Evolutionary conservation across 2,888 invertebrate species (phyloP).

Genomic region (Rhimphoctona megacephalus): DNA sequence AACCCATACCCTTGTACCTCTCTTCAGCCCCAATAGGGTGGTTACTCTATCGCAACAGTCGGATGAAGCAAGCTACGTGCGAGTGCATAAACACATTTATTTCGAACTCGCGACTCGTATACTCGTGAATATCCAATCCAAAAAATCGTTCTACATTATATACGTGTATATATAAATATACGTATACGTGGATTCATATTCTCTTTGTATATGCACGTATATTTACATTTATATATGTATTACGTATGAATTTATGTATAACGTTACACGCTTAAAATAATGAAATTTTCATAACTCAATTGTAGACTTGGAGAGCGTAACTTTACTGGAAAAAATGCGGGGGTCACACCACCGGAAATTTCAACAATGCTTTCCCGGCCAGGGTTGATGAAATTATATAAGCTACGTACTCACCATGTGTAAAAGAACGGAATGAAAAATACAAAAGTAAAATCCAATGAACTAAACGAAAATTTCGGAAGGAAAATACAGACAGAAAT

Average conservation of each 20-base stretch:
- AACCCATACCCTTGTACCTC: not conserved
- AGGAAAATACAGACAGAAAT: too few relatives aligned
- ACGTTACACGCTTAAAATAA: constrained; percentile 17
- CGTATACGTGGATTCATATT: not conserved
- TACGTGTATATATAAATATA: too few relatives aligned
- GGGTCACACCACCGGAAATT: constrained; percentile 1
- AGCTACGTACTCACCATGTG: not conserved
- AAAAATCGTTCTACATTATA: constrained; percentile 20
- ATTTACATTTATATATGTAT: constrained; percentile 5
- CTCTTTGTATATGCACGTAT: not conserved
- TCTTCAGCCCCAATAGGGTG: not conserved
- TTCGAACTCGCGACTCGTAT: constrained; percentile 23
- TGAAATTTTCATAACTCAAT: constrained; percentile 53
- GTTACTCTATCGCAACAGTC: constrained; percentile 4
- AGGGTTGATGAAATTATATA: constrained; percentile 4
- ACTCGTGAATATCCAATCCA: constrained; percentile 35
- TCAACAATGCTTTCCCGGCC: not conserved
- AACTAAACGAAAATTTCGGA: not conserved
- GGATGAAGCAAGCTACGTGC: constrained; percentile 64
- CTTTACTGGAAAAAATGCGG: constrained; percentile 4
- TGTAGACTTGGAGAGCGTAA: constrained; percentile 14
- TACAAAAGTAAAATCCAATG: not conserved
- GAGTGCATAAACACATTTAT: constrained; percentile 61
- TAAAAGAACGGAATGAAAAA: not conserved
- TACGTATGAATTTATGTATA: not conserved